phyloP scores from a whole-genome alignment of 2,888 invertebrate species.

The Leptinotarsa tumamoca region DNA sequence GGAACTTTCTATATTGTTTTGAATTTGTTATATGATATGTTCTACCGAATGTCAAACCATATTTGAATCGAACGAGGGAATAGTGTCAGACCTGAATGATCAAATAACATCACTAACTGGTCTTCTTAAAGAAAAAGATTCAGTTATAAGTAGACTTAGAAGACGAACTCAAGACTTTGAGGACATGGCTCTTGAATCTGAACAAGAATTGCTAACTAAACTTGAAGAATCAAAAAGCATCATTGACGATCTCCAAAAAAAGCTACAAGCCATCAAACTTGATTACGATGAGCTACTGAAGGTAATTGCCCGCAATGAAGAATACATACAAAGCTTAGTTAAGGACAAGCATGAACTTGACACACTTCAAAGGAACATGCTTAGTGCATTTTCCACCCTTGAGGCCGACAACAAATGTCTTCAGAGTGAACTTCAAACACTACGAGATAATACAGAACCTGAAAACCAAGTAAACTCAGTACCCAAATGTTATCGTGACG shows the following conservation, averaged over 20 bases:
- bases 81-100: not conserved
- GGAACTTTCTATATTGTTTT: no score
- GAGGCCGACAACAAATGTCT: slow-evolving; percentile 18
- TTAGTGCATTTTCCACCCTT: slow-evolving; percentile 9
- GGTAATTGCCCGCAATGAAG: slow-evolving; percentile 21
- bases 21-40: no score
- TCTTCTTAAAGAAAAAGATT: not conserved
- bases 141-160: not conserved
- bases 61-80: not conserved
- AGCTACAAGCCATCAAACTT: not conserved
- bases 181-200: no score
- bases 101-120: not conserved
- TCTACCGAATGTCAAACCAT: slow-evolving; percentile 1
- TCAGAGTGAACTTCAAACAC: slow-evolving; percentile 17
- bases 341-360: slow-evolving; percentile 16
- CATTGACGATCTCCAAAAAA: slow-evolving; percentile 10
- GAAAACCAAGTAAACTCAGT: slow-evolving; percentile 16
- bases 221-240: slow-evolving; percentile 5
- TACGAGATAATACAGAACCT: slow-evolving; percentile 21
- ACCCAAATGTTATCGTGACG: slow-evolving; percentile 21
- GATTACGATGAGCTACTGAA: slow-evolving; percentile 2
- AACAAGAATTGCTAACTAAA: not conserved
- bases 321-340: slow-evolving; percentile 13
- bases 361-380: slow-evolving; percentile 8
- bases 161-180: no score